Evolutionary conservation across 2,113 vertebrate genomes (phyloP).

Genomic region (Sylvietta virens): DNA sequence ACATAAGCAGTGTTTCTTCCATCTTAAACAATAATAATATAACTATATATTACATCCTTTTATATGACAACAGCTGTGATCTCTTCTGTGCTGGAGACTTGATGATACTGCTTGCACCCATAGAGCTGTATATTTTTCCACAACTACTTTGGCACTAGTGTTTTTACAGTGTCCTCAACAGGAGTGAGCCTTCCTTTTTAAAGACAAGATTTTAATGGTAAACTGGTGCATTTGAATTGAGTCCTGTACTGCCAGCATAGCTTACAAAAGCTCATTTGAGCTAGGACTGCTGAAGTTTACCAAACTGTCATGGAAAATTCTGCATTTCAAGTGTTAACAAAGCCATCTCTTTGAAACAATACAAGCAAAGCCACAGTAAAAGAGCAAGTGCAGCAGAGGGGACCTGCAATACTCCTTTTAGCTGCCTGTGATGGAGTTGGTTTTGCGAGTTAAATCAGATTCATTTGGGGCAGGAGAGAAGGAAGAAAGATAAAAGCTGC

Average conservation of each 20-base stretch:
- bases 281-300: neutral
- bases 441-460: neutral
- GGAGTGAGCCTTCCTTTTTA: neutral
- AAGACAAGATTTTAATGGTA: neutral
- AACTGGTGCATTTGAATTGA: neutral
- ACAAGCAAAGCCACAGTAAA: neutral
- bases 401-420: neutral
- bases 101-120: neutral
- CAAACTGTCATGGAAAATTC: neutral
- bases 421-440: neutral
- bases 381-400: neutral
- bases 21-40: neutral
- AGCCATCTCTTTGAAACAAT: neutral
- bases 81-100: neutral
- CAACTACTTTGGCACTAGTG: neutral
- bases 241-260: neutral
- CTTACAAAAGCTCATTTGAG: neutral
- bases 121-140: neutral
- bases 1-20: conserved; percentile 44
- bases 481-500: neutral
- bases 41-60: conserved; percentile 2
- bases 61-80: conserved; percentile 10
- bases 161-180: conserved; percentile 17
- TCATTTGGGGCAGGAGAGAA: neutral
- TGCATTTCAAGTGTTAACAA: neutral